Percentiles rank a stretch among this genome's conserved stretches.
These are phyloP conservation scores for Exephanes ischioxanthus DNA, from an alignment of 2,888 invertebrate genomes.

Conservation along the genomic window DNA sequence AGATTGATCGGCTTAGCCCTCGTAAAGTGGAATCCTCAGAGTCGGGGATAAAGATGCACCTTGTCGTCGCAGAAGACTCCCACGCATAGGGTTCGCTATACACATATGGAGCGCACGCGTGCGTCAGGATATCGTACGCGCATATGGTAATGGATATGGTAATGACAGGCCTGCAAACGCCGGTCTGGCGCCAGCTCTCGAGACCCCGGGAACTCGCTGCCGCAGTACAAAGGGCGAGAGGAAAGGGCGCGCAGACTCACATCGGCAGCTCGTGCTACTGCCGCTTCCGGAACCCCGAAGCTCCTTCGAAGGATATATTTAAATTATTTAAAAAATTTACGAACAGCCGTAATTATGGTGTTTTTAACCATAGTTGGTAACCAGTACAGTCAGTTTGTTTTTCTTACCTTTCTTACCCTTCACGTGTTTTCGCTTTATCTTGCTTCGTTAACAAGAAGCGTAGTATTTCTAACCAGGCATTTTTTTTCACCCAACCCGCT, in stretches of 20 bases:
- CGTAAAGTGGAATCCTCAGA: conserved; percentile 44
- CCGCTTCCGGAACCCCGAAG: conserved; percentile 18
- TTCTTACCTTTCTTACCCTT: too few relatives aligned
- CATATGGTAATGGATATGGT: conserved; percentile 75
- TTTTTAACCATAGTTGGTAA: background rate
- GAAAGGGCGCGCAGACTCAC: background rate
- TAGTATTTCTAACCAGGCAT: background rate
- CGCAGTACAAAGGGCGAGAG: conserved; percentile 2
- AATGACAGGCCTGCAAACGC: conserved; percentile 81
- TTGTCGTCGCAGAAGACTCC: conserved; percentile 75
- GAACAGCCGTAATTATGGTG: background rate
- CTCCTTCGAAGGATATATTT: background rate
- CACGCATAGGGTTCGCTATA: conserved; percentile 71
- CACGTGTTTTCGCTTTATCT: background rate
- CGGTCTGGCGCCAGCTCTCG: conserved; percentile 79
- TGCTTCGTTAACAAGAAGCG: background rate
- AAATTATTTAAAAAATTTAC: background rate
- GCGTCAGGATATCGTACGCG: conserved; percentile 74
- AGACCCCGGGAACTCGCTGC: conserved; percentile 71
- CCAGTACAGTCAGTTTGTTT: too few relatives aligned
- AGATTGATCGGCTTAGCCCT: background rate
- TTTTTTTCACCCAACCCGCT: background rate
- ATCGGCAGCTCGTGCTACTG: conserved; percentile 31
- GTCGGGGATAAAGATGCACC: conserved; percentile 70
- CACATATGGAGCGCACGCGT: conserved; percentile 30